Evolutionary conservation across 2,797 vertebrate species (phyloP).

Genomic region (Ciconia nigra): DNA sequence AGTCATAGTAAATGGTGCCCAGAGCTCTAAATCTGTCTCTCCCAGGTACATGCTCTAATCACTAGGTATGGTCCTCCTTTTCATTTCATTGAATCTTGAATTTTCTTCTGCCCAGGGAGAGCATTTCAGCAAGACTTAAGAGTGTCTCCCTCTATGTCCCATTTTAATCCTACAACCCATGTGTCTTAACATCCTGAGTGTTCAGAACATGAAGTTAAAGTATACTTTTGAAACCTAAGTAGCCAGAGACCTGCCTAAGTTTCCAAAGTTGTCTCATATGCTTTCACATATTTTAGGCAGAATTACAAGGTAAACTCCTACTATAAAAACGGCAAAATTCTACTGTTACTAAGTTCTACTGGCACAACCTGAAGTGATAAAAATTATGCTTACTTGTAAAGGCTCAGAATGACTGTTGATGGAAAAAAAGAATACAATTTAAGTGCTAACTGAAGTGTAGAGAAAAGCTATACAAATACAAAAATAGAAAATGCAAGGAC

Average conservation of each 20-base stretch:
- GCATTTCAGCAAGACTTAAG: background rate
- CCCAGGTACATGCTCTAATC: background rate
- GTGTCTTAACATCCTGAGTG: background rate
- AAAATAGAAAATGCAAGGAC: background rate
- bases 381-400: background rate
- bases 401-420: background rate
- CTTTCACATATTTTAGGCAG: background rate
- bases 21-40: background rate
- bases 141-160: background rate
- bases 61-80: background rate
- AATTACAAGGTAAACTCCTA: background rate
- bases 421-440: background rate
- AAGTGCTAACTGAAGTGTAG: background rate
- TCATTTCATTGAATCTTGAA: background rate
- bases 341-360: background rate
- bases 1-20: background rate
- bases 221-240: background rate
- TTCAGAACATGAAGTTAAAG: background rate
- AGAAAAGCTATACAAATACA: background rate
- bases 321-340: background rate
- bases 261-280: background rate
- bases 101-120: background rate
- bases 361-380: background rate
- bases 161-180: background rate
- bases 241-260: background rate